Evolutionary conservation across 2,888 invertebrate species (phyloP), one percentile per base, ranked within the genome.

Genomic region (Sphinx pinastri): DNA sequence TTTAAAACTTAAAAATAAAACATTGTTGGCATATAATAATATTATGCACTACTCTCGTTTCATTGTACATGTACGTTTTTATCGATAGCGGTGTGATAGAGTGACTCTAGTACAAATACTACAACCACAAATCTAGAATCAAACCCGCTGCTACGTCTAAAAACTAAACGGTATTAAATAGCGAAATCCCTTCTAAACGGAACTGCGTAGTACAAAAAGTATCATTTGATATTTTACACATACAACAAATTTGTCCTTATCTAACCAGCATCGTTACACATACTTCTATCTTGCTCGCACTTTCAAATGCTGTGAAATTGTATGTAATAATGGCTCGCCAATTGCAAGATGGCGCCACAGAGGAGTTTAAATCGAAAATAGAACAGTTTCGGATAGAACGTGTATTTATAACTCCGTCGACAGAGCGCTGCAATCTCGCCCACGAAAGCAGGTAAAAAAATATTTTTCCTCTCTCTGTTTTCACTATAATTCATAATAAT

Each of bases 331-430:
- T 19, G 49, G 63, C 49, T 49, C 49, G 49, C 63, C 19, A 63
- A 63, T 63, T 49, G 5, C 63, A 47, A 57, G 69, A 70, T 69
- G 69, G 60, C 74, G 70, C 68, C 67, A 52, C 69, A 70, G 72
- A 72, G 68, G 68, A 72, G 68, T 73, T 72, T 69, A 57, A 67
- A 70, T 75, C 73, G 60, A 73, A 77, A 77, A 78, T 76, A 75
- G 78, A 76, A 71, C 66, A 70, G 74, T 73, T 70, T 73, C 72
- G 73, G 72, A 74, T 75, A 19, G 49, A 49, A 6, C 12, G 63
- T 47, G 19, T 63, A 63, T 63, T 49, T 63, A 49, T 63, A 68
- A 19, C 10, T 47, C 59, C 59, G 51, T 19, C 25, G 47, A n/a
- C 16, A 19, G 19, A 19, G 49, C 47, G 63, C 16, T n/a, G 8